Evolutionary conservation across 2,113 vertebrate genomes (phyloP).

Genomic region (Bubo blakistoni): DNA sequence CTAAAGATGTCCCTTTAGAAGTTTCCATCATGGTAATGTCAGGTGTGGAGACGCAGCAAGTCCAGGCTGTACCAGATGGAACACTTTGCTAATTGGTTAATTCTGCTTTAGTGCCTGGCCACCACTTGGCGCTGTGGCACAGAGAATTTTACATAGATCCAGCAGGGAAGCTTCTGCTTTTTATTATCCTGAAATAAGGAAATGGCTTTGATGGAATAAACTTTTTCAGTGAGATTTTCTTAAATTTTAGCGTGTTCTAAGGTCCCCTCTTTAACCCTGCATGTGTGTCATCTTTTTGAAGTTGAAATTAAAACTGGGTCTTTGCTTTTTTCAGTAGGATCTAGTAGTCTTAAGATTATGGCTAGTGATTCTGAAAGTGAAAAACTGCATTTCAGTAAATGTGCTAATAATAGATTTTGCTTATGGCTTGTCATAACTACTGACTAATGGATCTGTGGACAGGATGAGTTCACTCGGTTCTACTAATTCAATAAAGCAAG

Average conservation of each 20-base stretch:
- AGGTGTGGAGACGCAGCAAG: background rate
- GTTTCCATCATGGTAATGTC: background rate
- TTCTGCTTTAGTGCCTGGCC: conserved; percentile 29
- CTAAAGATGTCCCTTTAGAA: conserved; percentile 22
- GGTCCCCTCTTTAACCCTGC: background rate
- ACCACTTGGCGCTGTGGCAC: background rate
- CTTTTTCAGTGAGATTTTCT: background rate
- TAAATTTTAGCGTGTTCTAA: background rate
- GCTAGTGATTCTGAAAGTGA: background rate
- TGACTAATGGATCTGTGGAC: conserved; percentile 6
- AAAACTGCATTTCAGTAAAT: conserved; percentile 22
- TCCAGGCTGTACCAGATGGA: background rate
- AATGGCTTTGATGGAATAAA: conserved; percentile 6
- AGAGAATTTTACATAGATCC: conserved; percentile 18
- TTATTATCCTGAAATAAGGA: background rate
- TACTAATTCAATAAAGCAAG: conserved; percentile 30
- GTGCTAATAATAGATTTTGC: conserved; percentile 23
- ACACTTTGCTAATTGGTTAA: conserved; percentile 32
- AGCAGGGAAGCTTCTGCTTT: conserved; percentile 20
- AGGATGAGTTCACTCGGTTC: background rate
- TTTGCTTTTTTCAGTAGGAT: background rate
- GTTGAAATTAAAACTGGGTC: background rate
- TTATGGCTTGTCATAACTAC: conserved; percentile 3
- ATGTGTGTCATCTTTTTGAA: background rate
- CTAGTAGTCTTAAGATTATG: background rate